A percentile compares a stretch with the other conserved stretches of the same genome.
phyloP scores from a whole-genome alignment of 2,113 vertebrate genomes.

The Polyodon spathula region DNA sequence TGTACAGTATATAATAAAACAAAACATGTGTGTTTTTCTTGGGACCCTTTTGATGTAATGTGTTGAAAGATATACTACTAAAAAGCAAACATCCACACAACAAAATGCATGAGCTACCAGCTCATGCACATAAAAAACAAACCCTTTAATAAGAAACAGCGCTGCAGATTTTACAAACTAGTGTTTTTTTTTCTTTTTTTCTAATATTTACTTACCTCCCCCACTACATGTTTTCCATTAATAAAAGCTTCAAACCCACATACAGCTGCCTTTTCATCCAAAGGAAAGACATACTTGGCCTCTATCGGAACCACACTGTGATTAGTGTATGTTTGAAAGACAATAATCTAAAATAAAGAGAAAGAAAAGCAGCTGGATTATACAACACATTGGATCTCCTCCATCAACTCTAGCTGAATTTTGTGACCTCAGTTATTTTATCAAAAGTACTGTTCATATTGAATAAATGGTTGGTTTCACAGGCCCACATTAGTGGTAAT shows the following conservation, averaged over 20 bases:
- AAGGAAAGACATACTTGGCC: conserved; percentile 78
- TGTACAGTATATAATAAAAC: no score
- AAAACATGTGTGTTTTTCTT: no score
- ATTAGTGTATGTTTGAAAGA: conserved; percentile 80
- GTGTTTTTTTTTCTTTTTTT: not conserved
- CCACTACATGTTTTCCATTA: conserved; percentile 74
- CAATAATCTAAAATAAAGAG: conserved; percentile 54
- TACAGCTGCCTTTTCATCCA: conserved; percentile 73
- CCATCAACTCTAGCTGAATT: no score
- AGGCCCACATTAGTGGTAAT: no score
- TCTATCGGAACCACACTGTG: conserved; percentile 59
- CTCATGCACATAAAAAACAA: not conserved
- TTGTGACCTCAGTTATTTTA: no score
- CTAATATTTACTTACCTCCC: conserved; percentile 54
- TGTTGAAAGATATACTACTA: no score
- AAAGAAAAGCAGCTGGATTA: not conserved
- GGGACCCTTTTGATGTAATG: no score
- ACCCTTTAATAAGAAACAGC: not conserved
- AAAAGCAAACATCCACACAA: no score
- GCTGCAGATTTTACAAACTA: not conserved
- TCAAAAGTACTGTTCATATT: no score
- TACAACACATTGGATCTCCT: not conserved
- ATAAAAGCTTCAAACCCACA: conserved; percentile 87
- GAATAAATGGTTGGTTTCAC: no score
- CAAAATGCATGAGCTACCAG: not conserved